Percentiles rank a stretch among this genome's conserved stretches.
Conservation (phyloP, 2,113 vertebrate genomes). For the Rhodinocichla rosea region DNA sequence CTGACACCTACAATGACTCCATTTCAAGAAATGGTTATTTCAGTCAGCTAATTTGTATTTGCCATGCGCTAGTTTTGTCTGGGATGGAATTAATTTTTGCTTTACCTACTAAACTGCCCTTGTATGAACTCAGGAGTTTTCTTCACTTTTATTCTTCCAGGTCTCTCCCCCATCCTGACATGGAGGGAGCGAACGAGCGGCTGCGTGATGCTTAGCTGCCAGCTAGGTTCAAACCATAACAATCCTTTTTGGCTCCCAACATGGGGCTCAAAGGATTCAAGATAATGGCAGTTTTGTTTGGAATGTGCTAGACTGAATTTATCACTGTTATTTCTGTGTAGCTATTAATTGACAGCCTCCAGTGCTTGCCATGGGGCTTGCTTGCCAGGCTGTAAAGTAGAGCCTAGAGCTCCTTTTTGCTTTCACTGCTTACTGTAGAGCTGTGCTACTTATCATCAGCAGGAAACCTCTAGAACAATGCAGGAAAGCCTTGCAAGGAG, state of each 20-base stretch:
- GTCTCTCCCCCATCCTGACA: background rate
- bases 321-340: background rate
- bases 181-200: rapidly evolving
- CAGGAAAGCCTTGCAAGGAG: background rate
- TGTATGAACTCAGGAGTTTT: background rate
- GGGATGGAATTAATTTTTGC: background rate
- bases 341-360: background rate
- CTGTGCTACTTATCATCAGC: background rate
- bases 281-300: background rate
- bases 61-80: background rate
- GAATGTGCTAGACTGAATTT: background rate
- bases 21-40: background rate
- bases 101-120: background rate
- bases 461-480: background rate
- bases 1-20: background rate
- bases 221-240: background rate
- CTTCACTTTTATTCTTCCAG: background rate
- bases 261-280: background rate
- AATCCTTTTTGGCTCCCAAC: background rate
- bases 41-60: background rate
- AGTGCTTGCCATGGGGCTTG: background rate
- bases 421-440: background rate
- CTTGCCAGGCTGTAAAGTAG: background rate
- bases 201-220: background rate
- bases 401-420: background rate